phyloP scores from a whole-genome alignment of 2,888 invertebrate genomes.

The Neria commutata region DNA sequence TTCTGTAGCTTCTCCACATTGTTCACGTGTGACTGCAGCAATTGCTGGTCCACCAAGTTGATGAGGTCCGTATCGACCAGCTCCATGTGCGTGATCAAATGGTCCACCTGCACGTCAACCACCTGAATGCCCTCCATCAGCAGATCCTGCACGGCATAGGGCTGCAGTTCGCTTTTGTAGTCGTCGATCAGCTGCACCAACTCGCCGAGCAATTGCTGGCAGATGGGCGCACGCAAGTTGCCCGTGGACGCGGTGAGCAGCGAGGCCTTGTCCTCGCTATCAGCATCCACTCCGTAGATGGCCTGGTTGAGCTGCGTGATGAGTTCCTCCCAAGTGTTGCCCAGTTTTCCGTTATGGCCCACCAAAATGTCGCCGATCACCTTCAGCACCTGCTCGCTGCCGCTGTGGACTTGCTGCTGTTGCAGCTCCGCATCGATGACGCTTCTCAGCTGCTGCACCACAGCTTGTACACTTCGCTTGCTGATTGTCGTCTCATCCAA shows the following conservation, averaged over 20 bases:
- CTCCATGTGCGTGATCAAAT: constrained; percentile 72
- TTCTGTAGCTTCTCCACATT: constrained; percentile 38
- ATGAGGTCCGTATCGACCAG: constrained; percentile 67
- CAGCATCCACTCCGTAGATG: constrained; percentile 65
- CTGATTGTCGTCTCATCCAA: constrained; percentile 3
- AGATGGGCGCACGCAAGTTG: constrained; percentile 71
- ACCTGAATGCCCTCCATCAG: constrained; percentile 66
- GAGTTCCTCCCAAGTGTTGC: constrained; percentile 12
- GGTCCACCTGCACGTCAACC: constrained; percentile 67
- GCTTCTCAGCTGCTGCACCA: constrained; percentile 25
- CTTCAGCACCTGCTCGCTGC: constrained; percentile 12
- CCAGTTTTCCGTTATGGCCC: neutral
- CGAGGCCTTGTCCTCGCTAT: constrained; percentile 62
- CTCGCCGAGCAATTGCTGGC: constrained; percentile 69
- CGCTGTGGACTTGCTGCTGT: neutral
- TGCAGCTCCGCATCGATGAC: constrained; percentile 31
- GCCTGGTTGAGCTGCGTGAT: constrained; percentile 2
- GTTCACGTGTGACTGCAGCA: constrained; percentile 40
- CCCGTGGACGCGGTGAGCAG: constrained; percentile 33
- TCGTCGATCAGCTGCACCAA: constrained; percentile 65
- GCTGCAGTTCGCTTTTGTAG: constrained; percentile 66
- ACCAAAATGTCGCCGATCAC: constrained; percentile 20
- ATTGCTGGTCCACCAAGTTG: constrained; percentile 46
- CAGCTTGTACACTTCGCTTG: constrained; percentile 22
- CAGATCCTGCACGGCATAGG: constrained; percentile 68